A percentile compares a stretch with the other conserved stretches of the same genome.
Conservation (phyloP, 2,113 vertebrate genomes). For the Synodontis membranacea region DNA sequence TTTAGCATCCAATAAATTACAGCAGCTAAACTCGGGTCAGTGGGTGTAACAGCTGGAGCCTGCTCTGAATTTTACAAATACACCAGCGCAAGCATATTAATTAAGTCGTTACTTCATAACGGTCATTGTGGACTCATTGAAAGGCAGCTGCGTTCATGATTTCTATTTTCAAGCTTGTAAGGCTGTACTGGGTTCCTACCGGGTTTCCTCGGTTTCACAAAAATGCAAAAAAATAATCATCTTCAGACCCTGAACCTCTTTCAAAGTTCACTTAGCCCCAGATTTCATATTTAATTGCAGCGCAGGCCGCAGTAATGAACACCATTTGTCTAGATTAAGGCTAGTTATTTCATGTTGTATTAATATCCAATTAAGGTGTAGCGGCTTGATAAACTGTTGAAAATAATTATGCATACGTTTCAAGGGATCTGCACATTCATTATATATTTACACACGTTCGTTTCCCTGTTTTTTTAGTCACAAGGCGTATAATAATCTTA, state of each 20-base stretch:
- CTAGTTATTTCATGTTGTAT: neutral
- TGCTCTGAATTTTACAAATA: neutral
- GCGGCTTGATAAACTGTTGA: neutral
- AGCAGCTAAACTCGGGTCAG: neutral
- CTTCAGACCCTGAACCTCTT: neutral
- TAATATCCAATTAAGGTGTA: neutral
- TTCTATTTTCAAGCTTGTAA: too few species aligned
- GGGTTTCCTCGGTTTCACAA: neutral
- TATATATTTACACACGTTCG: neutral
- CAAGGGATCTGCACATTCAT: neutral
- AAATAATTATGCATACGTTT: neutral
- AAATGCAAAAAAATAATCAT: neutral
- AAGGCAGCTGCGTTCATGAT: too few species aligned
- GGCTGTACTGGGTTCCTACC: too few species aligned
- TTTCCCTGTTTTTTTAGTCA: neutral
- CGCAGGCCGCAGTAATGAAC: neutral
- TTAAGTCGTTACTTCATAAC: neutral
- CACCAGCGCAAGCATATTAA: neutral
- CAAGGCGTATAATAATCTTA: neutral
- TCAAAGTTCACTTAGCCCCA: neutral
- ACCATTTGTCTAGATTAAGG: neutral
- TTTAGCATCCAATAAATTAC: neutral
- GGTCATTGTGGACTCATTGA: neutral
- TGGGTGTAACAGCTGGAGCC: neutral
- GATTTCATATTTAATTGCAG: neutral